Base-by-base conservation (phyloP, 1,140 invertebrate genomes). In the Penaeus chinensis region DNA sequence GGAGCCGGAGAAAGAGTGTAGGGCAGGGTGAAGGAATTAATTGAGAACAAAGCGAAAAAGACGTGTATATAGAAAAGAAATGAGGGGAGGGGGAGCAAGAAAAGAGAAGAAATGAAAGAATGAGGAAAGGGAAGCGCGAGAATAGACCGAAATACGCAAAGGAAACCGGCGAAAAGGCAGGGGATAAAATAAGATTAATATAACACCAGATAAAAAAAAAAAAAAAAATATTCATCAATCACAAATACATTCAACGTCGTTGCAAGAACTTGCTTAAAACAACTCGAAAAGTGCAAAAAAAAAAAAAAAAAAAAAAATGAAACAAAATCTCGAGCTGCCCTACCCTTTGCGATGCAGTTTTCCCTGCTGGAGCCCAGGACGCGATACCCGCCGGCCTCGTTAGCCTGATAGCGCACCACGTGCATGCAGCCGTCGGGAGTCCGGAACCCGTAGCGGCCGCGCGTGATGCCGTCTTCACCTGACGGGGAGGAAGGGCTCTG, bases 381-480 rank as follows among this genome's bases (percentile, higher is more conserved):
- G 47, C 85, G 42, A 79, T 87, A 87, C 54, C 85, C 85, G 8
- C 66, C 69, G 3, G 20, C 19, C 10, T 71, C 27, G 61, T 87
- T 66, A 16, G 88, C 63, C 77, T 89, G 61, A 63, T 85, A 89
- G 37, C 13, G 27, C 24, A 85, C 62, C 5, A 89, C 77, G 32
- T 86, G 88, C 63, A 86, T 80, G 61, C 88, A 89, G 18, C 88
- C 88, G 18, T 85, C 88, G 32, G 88, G 82, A 11, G 85, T 85
- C 18, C 85, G 71, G 69, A 89, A 85, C 2, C 88, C 88, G 65
- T 89, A 89, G 76, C 85, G 77, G 3, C 88, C 88, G 42, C 71
- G 54, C 37, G 85, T 86, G 27, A 20, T 78, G 42, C 88, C 88
- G 20, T 89, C 83, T 47, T 8, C 27, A n/a, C 63, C 85, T 87